Base-by-base conservation (phyloP, 2,888 invertebrate species). In the Trachelus iudaicus region DNA sequence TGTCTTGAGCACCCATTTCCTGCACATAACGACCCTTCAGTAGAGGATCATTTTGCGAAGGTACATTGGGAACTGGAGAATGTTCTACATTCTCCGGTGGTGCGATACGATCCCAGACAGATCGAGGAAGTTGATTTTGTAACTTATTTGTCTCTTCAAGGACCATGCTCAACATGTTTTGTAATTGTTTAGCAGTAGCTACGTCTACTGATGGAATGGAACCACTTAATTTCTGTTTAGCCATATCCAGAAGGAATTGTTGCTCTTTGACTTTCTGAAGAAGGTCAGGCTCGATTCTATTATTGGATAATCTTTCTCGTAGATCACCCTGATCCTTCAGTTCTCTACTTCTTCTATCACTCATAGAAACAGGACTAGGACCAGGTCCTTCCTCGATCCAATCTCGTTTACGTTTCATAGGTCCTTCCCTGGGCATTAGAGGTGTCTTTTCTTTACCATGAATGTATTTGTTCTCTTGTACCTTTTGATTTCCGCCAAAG, bases 31-130 rank as follows among this genome's bases (percentile, higher is more conserved):
- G 89, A 75, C 87, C 87, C 74, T 85, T 85, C n/a, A 84, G 76
- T 37, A 83, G 56, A 11, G 81, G 75, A 80, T 75, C 37, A 69
- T 69, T 71, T 6, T 71, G 71, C 31, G 12, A 31, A 71, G 30
- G 31, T 34, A 33, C 9, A 33, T 13, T 31, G 13, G 71, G 71
- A 31, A 71, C 30, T 15, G 71, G 9, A 15, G 71, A 71, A 79
- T 81, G 35, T 35, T 34, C 74, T 34, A 73, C 30, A 69, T 76
- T 85, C 6, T 86, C 87, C 11, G 86, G 82, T 4, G 91, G 91
- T 13, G 89, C 90, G 33, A 91, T 91, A 56, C 91, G 87, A 83
- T 91, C 90, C 91, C 91, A 91, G n/a, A 91, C 91, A 2, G 91
- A 90, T 37, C 89, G 84, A 1, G 91, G 89, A 76, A 91, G 78